Evolutionary conservation across 92 coral and sea anemone species (phyloP).

Genomic region (Parazoanthus atlanticus): DNA sequence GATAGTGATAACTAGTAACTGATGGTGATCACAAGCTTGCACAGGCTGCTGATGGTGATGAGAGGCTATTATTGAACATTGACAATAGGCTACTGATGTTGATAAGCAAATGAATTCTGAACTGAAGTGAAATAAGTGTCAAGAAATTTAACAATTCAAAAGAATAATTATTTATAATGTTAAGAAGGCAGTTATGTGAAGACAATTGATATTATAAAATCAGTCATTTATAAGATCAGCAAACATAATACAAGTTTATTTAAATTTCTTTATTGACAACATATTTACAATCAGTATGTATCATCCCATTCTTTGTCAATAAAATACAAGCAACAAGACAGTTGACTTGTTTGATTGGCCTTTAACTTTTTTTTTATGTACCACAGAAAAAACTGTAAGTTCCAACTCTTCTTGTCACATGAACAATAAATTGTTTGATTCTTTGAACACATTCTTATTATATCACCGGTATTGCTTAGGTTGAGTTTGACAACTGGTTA

Average conservation of each 20-base stretch:
- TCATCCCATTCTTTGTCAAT: neutral
- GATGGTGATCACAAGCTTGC: no score
- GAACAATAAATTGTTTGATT: no score
- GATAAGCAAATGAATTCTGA: no score
- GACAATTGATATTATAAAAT: neutral
- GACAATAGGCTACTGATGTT: no score
- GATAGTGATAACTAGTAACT: no score
- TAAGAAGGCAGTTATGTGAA: neutral
- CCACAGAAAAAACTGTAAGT: neutral
- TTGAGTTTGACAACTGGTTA: neutral
- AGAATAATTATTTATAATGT: neutral
- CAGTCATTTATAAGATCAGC: neutral
- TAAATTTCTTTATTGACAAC: neutral
- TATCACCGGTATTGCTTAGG: neutral
- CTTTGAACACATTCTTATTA: neutral
- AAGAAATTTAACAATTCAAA: neutral
- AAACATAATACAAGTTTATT: neutral
- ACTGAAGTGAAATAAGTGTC: no score
- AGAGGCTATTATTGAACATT: no score
- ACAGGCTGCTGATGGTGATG: no score
- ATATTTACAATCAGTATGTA: neutral
- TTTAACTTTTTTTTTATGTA: neutral
- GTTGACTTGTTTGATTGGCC: neutral
- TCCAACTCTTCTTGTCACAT: neutral
- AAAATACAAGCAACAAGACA: neutral